Conservation (phyloP, 2,797 vertebrate species). For the Lepilemur septentrionalis region DNA sequence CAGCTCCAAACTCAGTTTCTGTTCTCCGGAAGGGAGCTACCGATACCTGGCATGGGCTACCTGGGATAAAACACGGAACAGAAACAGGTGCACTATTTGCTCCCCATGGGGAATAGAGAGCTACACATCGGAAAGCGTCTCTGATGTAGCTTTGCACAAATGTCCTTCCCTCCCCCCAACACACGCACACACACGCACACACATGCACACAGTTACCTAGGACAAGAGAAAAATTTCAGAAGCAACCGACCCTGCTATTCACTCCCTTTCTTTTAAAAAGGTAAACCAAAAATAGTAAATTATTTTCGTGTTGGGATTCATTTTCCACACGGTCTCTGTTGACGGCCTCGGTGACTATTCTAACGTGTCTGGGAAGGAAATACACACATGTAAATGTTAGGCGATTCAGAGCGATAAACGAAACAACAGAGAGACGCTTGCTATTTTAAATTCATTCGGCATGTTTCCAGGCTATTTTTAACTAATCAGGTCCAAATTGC, state of each 20-base stretch:
- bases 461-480: background rate
- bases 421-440: background rate
- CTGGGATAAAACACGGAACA: fast-evolving
- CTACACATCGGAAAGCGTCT: fast-evolving
- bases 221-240: fast-evolving
- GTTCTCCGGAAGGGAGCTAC: background rate
- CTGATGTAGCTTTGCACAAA: fast-evolving
- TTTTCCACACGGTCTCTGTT: fast-evolving
- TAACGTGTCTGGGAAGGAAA: fast-evolving
- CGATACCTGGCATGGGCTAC: too few species aligned
- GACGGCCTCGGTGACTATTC: fast-evolving
- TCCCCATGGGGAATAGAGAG: fast-evolving
- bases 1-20: fast-evolving
- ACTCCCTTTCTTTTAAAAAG: fast-evolving
- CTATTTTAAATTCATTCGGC: background rate
- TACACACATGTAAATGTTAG: fast-evolving
- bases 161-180: fast-evolving
- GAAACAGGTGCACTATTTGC: fast-evolving
- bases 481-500: background rate
- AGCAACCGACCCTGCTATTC: fast-evolving
- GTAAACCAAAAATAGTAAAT: fast-evolving
- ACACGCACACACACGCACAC: too few species aligned
- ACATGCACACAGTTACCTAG: fast-evolving
- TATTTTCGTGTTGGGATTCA: too few species aligned
- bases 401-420: fast-evolving